phyloP scores from a whole-genome alignment of 2,888 invertebrate genomes.

The Agrochola lychnidis region DNA sequence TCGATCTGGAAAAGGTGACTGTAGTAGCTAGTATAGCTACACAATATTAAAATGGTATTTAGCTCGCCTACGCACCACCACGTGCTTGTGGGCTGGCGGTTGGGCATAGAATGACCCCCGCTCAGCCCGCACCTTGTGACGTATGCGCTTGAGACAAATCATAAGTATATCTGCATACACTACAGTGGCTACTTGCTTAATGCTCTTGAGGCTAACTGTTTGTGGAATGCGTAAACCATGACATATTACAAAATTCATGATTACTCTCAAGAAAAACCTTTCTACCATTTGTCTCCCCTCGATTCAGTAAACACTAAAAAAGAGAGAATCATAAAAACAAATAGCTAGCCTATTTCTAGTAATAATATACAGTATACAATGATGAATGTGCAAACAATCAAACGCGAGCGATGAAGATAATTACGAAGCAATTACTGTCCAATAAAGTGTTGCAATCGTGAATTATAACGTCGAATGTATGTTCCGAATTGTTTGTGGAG shows the following conservation, averaged over 20 bases:
- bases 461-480: constrained; percentile 37
- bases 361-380: constrained; percentile 5
- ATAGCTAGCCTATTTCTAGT: constrained; percentile 12
- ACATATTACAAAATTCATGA: background rate
- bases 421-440: constrained; percentile 57
- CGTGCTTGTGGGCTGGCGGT: too few relatives aligned
- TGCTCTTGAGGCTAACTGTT: background rate
- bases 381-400: constrained; percentile 45
- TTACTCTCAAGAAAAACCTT: background rate
- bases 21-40: too few relatives aligned
- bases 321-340: background rate
- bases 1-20: background rate
- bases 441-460: constrained; percentile 40
- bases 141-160: too few relatives aligned
- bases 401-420: constrained; percentile 43
- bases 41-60: too few relatives aligned
- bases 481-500: constrained; percentile 5
- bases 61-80: too few relatives aligned
- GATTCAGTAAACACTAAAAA: background rate
- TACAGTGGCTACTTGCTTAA: background rate
- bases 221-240: background rate
- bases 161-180: too few relatives aligned
- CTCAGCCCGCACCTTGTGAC: too few relatives aligned
- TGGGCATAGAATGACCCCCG: too few relatives aligned
- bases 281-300: background rate